Conservation (phyloP, 2,888 invertebrate genomes). For the Atrina japonica region DNA sequence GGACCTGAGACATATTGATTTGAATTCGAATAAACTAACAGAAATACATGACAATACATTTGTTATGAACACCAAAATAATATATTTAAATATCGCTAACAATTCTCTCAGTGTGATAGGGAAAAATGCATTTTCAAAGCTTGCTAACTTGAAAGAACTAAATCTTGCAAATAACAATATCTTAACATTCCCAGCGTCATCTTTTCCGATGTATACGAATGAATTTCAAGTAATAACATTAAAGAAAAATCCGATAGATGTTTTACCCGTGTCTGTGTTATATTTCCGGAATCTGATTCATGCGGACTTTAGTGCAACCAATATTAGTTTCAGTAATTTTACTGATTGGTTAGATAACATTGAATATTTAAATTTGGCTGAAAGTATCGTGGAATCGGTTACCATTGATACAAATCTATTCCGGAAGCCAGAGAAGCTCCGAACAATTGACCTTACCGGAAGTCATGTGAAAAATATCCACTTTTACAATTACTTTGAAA, state of each 20-base stretch:
- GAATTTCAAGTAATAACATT: slow-evolving; percentile 14
- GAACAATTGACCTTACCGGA: slow-evolving; percentile 31
- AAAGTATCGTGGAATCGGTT: slow-evolving; percentile 21
- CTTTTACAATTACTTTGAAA: slow-evolving; percentile 10
- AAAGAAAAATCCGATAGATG: slow-evolving; percentile 28
- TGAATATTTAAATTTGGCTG: slow-evolving; percentile 9
- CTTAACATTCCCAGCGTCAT: neutral
- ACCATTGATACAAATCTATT: slow-evolving; percentile 4
- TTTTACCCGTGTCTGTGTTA: slow-evolving; percentile 28
- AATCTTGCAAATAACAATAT: slow-evolving; percentile 32
- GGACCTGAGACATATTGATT: slow-evolving; percentile 29
- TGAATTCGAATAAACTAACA: slow-evolving; percentile 20
- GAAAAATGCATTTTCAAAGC: slow-evolving; percentile 22
- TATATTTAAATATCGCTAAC: slow-evolving; percentile 32
- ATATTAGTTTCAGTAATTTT: slow-evolving; percentile 29
- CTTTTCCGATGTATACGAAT: slow-evolving; percentile 23
- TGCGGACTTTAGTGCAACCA: slow-evolving; percentile 25
- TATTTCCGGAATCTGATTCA: slow-evolving; percentile 31
- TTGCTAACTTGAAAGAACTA: slow-evolving; percentile 19
- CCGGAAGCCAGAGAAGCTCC: neutral
- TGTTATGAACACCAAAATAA: slow-evolving; percentile 14
- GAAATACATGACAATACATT: slow-evolving; percentile 20
- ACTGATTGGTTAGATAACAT: slow-evolving; percentile 8
- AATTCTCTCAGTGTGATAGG: slow-evolving; percentile 22
- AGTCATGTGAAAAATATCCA: slow-evolving; percentile 11